phyloP scores from a whole-genome alignment of 2,797 vertebrate genomes.

The Chanos chanos region DNA sequence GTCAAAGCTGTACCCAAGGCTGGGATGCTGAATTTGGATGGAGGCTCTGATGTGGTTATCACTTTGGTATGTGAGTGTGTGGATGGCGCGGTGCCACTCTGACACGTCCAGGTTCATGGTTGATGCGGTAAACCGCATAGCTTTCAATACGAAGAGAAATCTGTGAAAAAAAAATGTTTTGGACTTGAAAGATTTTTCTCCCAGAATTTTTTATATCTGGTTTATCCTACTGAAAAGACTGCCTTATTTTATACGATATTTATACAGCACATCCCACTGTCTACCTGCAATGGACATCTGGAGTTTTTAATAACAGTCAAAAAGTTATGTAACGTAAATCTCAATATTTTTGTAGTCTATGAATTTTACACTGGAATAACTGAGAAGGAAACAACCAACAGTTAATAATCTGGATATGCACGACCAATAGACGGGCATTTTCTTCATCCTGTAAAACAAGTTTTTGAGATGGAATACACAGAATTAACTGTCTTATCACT shows the following conservation, averaged over 20 bases:
- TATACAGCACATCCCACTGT: slow-evolving; percentile 88
- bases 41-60: slow-evolving; percentile 70
- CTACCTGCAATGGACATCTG: slow-evolving; percentile 74
- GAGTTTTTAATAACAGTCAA: slow-evolving; percentile 75
- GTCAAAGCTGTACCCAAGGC: slow-evolving; percentile 76
- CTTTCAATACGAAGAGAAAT: slow-evolving; percentile 71
- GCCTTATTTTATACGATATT: slow-evolving; percentile 97
- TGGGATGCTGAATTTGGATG: slow-evolving; percentile 76
- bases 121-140: slow-evolving; percentile 67
- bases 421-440: slow-evolving; percentile 18
- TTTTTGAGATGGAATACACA: slow-evolving; percentile 65
- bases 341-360: slow-evolving; percentile 88
- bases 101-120: slow-evolving; percentile 45
- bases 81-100: slow-evolving; percentile 27
- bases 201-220: slow-evolving; percentile 79
- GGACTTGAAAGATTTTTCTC: slow-evolving; percentile 71
- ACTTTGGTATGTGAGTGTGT: slow-evolving; percentile 52
- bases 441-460: slow-evolving; percentile 60
- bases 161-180: slow-evolving; percentile 72
- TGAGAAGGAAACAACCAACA: slow-evolving; percentile 68
- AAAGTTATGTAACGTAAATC: slow-evolving; percentile 79
- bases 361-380: slow-evolving; percentile 84
- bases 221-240: slow-evolving; percentile 85
- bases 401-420: too few species aligned
- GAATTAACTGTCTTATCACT: slow-evolving; percentile 71